A percentile compares a stretch with the other conserved stretches of the same genome.
phyloP scores from a whole-genome alignment of 2,888 invertebrate species.

The Prionchulus punctatus region DNA sequence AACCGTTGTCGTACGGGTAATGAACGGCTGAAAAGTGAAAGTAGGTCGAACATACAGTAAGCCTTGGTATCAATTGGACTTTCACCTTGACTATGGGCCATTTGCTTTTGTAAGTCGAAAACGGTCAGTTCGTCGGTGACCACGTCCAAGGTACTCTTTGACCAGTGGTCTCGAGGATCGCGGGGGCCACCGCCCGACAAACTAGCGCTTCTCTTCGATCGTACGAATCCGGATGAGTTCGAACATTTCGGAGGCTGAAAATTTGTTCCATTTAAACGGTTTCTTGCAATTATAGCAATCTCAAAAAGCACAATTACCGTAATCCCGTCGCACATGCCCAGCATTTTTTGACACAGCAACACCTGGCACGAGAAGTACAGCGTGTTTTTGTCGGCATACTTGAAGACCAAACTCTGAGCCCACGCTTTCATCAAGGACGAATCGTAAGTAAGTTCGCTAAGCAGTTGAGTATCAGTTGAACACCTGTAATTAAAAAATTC shows the following conservation, averaged over 20 bases:
- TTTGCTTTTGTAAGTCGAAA: background rate
- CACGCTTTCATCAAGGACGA: slow-evolving; percentile 21
- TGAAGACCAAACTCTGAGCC: slow-evolving; percentile 20
- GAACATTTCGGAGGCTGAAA: too few relatives aligned
- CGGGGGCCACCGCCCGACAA: too few relatives aligned
- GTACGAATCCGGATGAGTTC: too few relatives aligned
- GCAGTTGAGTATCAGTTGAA: slow-evolving; percentile 21
- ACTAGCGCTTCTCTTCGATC: too few relatives aligned
- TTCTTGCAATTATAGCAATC: background rate
- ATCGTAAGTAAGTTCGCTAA: slow-evolving; percentile 24
- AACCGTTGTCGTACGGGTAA: too few relatives aligned
- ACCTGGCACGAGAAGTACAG: slow-evolving; percentile 30
- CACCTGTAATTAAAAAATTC: slow-evolving; percentile 16
- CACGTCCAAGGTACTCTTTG: too few relatives aligned
- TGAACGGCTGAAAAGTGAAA: too few relatives aligned
- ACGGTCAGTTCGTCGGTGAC: background rate
- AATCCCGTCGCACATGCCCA: slow-evolving; percentile 27
- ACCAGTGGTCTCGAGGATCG: too few relatives aligned
- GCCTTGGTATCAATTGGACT: too few relatives aligned
- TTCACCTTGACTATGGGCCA: too few relatives aligned
- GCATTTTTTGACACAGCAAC: slow-evolving; percentile 27
- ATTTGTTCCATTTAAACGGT: too few relatives aligned
- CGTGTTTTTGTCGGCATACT: slow-evolving; percentile 30
- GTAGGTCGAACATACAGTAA: too few relatives aligned
- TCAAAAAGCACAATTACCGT: slow-evolving; percentile 23